phyloP scores from a whole-genome alignment of 2,113 vertebrate species.

The Engraulis encrasicolus region DNA sequence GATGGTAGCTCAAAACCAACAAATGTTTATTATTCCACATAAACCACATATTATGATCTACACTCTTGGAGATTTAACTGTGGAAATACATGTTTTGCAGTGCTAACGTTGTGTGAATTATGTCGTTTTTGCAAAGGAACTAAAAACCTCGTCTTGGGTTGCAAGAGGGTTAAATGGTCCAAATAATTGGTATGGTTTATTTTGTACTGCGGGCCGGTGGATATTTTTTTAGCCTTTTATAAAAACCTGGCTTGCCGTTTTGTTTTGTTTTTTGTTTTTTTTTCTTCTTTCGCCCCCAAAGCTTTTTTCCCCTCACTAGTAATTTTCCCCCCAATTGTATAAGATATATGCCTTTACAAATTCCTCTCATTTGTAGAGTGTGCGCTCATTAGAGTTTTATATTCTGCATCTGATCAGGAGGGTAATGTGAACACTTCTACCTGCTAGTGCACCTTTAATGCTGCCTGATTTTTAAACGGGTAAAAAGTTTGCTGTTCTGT shows the following conservation, averaged over 20 bases:
- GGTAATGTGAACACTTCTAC: not conserved
- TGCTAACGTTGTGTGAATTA: slow-evolving; percentile 4
- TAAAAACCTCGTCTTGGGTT: slow-evolving; percentile 4
- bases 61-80: not conserved
- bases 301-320: not conserved
- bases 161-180: slow-evolving; percentile 1
- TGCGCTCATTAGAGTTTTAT: slow-evolving; percentile 46
- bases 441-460: not conserved
- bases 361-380: slow-evolving; percentile 34
- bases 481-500: not conserved
- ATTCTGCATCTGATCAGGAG: slow-evolving; percentile 32
- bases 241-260: not conserved
- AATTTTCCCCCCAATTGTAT: not conserved
- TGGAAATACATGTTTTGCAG: slow-evolving; percentile 6
- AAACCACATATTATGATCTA: slow-evolving; percentile 8
- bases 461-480: not conserved
- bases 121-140: slow-evolving; percentile 2
- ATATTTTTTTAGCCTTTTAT: not conserved
- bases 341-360: not conserved
- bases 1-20: not conserved
- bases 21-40: slow-evolving; percentile 15
- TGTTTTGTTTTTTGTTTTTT: not conserved
- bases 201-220: not conserved
- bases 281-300: too few relatives aligned
- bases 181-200: slow-evolving; percentile 15